Conservation (phyloP, 2,888 invertebrate species). For the Euphydryas editha region DNA sequence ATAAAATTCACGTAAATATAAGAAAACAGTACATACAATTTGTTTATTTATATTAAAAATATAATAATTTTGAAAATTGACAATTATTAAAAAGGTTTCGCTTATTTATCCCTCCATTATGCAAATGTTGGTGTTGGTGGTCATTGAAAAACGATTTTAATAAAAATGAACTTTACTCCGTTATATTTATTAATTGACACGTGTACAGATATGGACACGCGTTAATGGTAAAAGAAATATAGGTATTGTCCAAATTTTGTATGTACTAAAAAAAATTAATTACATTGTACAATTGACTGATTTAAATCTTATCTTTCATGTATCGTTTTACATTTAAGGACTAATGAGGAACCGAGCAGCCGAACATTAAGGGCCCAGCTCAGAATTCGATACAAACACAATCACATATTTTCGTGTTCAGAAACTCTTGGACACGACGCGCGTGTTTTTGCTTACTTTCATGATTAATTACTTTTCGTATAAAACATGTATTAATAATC, state of each 20-base stretch:
- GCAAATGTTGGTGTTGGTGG: slow-evolving; percentile 39
- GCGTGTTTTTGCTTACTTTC: too few species aligned
- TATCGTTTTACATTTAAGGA: slow-evolving; percentile 29
- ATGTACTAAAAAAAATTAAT: slow-evolving; percentile 9
- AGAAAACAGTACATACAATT: too few species aligned
- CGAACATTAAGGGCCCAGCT: slow-evolving; percentile 17
- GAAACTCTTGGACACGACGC: too few species aligned
- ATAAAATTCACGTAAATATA: too few species aligned
- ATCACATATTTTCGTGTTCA: too few species aligned
- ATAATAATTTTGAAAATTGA: background rate
- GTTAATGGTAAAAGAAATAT: slow-evolving; percentile 11
- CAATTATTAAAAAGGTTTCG: slow-evolving; percentile 32
- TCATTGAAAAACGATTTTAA: slow-evolving; percentile 39
- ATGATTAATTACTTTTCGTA: too few species aligned
- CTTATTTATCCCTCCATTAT: slow-evolving; percentile 40
- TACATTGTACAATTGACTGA: slow-evolving; percentile 33
- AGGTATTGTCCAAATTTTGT: slow-evolving; percentile 13
- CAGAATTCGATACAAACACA: slow-evolving; percentile 18
- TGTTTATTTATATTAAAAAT: slow-evolving; percentile 4
- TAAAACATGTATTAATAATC: too few species aligned
- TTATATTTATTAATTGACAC: slow-evolving; percentile 15
- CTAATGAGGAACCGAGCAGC: slow-evolving; percentile 35
- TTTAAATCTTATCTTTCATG: slow-evolving; percentile 33
- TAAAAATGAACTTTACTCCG: slow-evolving; percentile 14
- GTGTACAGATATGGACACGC: background rate